Base-by-base conservation (phyloP, 2,888 invertebrate species). In the Aproaerema taeniolella region DNA sequence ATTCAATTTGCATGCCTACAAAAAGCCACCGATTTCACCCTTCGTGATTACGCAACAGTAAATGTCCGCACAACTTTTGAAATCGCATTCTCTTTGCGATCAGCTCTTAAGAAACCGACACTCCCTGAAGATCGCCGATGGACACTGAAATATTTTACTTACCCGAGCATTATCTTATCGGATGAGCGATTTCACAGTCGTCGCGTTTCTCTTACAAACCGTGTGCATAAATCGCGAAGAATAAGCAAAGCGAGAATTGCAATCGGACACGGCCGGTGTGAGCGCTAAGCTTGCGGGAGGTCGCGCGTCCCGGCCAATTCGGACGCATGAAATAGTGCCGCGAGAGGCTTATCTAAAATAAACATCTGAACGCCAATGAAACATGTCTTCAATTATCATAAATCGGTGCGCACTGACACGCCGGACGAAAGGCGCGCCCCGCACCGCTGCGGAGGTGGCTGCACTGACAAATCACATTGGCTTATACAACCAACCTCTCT, bases 301-400 rank as follows among this genome's bases (percentile, higher is more conserved):
- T 83, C 82, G 79, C 69, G 55, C 65, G 61, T 73, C 71, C 67
- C 64, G 64, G 61, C 70, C 77, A 74, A 78, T 79, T 83, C 78
- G 71, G 77, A 71, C 76, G 69, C 66, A 79, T 85, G 79, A 86
- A 83, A 85, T 82, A 85, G 80, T 81, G 72, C 77, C 73, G 70
- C 67, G 70, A 70, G 72, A 67, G 53, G 69, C 71, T 82, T 85
- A 86, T 85, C 86, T 85, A 85, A 85, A 86, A 85, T 85, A 86
- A 86, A 85, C 82, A 85, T 86, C 83, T 69, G 77, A 76, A 69
- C 74, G 74, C 75, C 79, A 73, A 77, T 82, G 83, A 81, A 83
- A 82, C 85, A 82, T 77, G 85, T 73, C 82, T 86, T 86, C 82
- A 83, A 86, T 86, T 85, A 86, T 82, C 82, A 83, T 86, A 86